Evolutionary conservation across 64 coral and sea anemone species (phyloP).

Genomic region (Stylophora pistillata): DNA sequence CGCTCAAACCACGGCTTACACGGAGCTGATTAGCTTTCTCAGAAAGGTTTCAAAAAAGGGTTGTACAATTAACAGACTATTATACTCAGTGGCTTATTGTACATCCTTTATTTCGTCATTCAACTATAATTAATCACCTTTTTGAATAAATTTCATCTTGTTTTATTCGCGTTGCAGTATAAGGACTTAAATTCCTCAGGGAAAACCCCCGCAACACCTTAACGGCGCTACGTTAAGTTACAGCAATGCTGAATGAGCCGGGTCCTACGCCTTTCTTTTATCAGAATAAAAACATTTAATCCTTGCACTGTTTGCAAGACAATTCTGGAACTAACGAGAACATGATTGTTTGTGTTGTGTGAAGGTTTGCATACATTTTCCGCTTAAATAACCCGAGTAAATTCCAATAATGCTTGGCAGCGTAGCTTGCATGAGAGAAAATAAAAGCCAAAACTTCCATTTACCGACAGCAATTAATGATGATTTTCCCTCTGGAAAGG

Average conservation of each 20-base stretch:
- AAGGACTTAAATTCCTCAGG: background rate
- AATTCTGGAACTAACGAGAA: background rate
- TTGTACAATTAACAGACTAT: background rate
- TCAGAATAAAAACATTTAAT: background rate
- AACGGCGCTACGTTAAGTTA: background rate
- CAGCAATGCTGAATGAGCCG: background rate
- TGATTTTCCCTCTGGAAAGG: background rate
- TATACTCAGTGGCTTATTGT: background rate
- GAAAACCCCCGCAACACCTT: conserved; percentile 7
- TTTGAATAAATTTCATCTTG: background rate
- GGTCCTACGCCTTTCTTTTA: background rate
- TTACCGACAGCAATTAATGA: background rate
- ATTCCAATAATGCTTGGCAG: background rate
- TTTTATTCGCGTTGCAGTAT: background rate
- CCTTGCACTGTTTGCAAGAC: background rate
- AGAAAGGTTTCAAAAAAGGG: too few species aligned
- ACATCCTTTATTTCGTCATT: background rate
- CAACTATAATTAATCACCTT: background rate
- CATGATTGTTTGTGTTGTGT: conserved; percentile 19
- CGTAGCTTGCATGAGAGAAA: too few species aligned
- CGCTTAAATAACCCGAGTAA: background rate
- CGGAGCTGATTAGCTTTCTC: too few species aligned
- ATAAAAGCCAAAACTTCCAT: background rate
- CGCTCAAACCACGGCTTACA: too few species aligned
- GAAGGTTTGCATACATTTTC: background rate